Base-by-base conservation (phyloP, 2,113 vertebrate genomes). In the Malaclemys terrapin region DNA sequence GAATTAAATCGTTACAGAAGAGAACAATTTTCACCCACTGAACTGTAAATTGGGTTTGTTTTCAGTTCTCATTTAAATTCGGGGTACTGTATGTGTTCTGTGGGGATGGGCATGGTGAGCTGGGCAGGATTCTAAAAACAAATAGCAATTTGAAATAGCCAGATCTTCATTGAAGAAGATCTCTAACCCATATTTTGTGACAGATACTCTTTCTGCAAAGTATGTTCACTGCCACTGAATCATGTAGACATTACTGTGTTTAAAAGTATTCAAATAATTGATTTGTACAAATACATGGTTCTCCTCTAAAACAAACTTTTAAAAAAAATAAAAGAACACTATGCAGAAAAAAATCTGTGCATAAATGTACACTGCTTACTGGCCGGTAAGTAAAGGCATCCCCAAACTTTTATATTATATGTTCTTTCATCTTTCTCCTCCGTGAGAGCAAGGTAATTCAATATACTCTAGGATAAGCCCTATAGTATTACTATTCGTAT, bases 1-100 rank as follows among this genome's bases (percentile, higher is more conserved):
- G 42, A 94, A 91, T 84, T 93, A 89, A 97, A 96, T 95, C 82
- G 94, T 29, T 78, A 88, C 79, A 96, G 91, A 93, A 89, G 20
- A 96, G 89, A 95, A 95, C 91, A 78, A 80, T 94, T 84, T 94
- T 95, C 88, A 90, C 75, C 50, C 52, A 59, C 85, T 89, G 80
- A 92, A 90, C 85, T 94, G 89, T 95, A 94, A 93, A 91, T 86
- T 69, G 62, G 19, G 92, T 95, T 92, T 95, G 85, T 88, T 95
- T 94, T 89, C 87, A 94, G 84, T 85, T 96, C 85, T 24, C 72
- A 65, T 91, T 92, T 88, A 81, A 96, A 94, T 97, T 87, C 79
- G 10, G 20, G 92, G 65, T 65, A 65, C 87, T 80, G 75, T 65
- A 92, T 79, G 79, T 93, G 80, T 50, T 87, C 88, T 91, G 20